Base-by-base conservation (phyloP, 2,113 vertebrate genomes). In the Aleadryas rufinucha region DNA sequence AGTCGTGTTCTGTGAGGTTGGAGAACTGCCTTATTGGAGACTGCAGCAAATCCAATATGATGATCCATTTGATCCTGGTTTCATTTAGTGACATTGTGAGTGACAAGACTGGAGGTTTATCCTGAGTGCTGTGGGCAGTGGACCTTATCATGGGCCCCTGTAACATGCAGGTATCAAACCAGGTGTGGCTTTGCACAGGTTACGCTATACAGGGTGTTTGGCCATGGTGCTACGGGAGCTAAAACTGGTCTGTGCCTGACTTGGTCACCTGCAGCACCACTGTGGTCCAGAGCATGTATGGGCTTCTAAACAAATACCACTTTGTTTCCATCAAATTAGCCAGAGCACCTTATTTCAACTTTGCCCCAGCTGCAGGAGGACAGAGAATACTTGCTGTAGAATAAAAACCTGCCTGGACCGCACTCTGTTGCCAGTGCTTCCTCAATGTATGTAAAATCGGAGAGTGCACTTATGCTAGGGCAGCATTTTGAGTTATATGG, bases 11-110 rank as follows among this genome's bases (percentile, higher is more conserved):
- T 5, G 28, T 6, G 21, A 6, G 8, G 6, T 0, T 89, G 72
- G 27, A 84, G 20, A 45, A 3, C 23, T 28, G 50, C 47, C 45
- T 61, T 42, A 10, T 20, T 84, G 53, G 70, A 88, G 12, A 19
- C 53, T 37, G n/a, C 60, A 71, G 47, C 7, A 28, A 42, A 33
- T 39, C 37, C 27, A 56, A 7, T 33, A 15, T 3, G 39, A 6
- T 39, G 53, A 47, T 60, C 30, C 41, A 0, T 37, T 56, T 41
- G 23, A 41, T 66, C 35, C 35, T 14, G 14, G 22, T 54, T 75
- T 68, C 41, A 5, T 50, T 33, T 33, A 13, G 56, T 0, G 1
- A 33, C 26, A 8, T 7, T 44, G 27, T 2, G 3, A 11, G 2
- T 11, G 39, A 23, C 16, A 24, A n/a, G 27, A 6, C 2, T 9